Base-by-base conservation (phyloP, 92 coral and sea anemone species). In the Heteractis magnifica region DNA sequence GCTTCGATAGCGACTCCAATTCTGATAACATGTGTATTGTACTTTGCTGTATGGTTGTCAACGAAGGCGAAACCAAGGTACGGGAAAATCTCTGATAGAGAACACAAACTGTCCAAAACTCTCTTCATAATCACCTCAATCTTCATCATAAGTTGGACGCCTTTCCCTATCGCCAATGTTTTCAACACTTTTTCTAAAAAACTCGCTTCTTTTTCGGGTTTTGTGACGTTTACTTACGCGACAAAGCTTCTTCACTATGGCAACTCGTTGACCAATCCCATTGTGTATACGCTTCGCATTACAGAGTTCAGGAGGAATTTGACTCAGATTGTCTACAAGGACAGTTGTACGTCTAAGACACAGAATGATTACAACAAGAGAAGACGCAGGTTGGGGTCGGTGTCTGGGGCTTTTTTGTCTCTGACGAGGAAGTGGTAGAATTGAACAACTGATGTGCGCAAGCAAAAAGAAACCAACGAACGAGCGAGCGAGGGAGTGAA, bases 131-230 rank as follows among this genome's bases (percentile, higher is more conserved):
- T 85, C 20, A 85, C 88, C 60, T 21, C 83, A 6, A 65, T 85
- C 23, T 85, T 85, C 20, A 71, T 85, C 19, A 51, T 85, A 56
- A 85, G 83, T 20, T 85, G 88, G 88, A 51, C 82, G 51, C 88
- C 88, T 14, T 85, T 85, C 15, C 88, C 81, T 41, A 52, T 78
- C 71, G 82, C 82, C 9, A 85, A 85, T 56, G 52, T 80, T 48
- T 75, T 85, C 3, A 20, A 58, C 12, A 80, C 83, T 26, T 80
- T 80, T 18, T 80, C 65, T 21, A 52, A 52, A 48, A 48, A 52
- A 34, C 73, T 80, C 56, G 74, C 83, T 34, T 49, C 52, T 6
- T 58, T 80, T 64, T 64, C 83, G 10, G 83, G 83, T 5, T 80
- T 80, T 16, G 14, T 64, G 4, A 80, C 83, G 6, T 80, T 58